Percentiles rank a stretch among this genome's conserved stretches.
These are phyloP conservation scores for Nothocercus julius DNA, from an alignment of 2,113 vertebrate genomes.

Conservation along the genomic window DNA sequence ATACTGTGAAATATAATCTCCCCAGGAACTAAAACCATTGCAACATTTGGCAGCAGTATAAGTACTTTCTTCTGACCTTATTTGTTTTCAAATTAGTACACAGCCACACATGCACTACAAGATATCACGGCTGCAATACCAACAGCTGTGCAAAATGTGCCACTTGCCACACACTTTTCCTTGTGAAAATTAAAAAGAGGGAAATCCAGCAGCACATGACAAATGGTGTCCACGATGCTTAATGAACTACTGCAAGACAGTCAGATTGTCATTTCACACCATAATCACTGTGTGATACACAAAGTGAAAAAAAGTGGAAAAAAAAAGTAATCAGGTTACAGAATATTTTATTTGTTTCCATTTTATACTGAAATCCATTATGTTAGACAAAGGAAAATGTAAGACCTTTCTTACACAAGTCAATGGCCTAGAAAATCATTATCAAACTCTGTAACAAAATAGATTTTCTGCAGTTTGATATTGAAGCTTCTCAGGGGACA, in stretches of 20 bases:
- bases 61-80: not conserved
- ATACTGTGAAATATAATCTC: not conserved
- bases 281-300: not conserved
- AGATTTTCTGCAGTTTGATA: conserved; percentile 28
- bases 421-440: conserved; percentile 53
- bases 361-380: not conserved
- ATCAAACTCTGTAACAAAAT: conserved; percentile 2
- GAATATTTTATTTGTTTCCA: not conserved
- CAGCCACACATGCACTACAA: not conserved
- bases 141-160: not conserved
- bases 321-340: not conserved
- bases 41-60: not conserved
- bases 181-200: not conserved
- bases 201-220: not conserved
- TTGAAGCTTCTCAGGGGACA: not conserved
- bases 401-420: conserved; percentile 32
- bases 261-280: not conserved
- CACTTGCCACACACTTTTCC: not conserved
- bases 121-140: not conserved
- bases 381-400: conserved; percentile 24
- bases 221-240: not conserved
- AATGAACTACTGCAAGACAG: not conserved
- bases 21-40: not conserved
- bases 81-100: not conserved
- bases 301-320: not conserved